Evolutionary conservation across 2,888 invertebrate species (phyloP).

Genomic region (Pseudoips prasinana): DNA sequence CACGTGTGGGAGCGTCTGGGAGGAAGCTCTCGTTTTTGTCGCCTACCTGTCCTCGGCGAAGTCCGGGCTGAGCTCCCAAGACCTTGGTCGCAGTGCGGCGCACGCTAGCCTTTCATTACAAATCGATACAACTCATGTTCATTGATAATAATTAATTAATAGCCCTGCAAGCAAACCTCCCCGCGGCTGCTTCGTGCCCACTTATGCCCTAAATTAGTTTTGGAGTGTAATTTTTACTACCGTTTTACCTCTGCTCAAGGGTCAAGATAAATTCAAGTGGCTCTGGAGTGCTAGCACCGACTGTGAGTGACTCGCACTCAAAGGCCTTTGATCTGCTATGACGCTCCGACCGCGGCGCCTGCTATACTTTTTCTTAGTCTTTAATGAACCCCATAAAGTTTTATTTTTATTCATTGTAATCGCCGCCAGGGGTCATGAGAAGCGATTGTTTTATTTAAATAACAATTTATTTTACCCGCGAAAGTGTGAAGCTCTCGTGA

Average conservation of each 20-base stretch:
- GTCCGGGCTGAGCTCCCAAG: slow-evolving; percentile 35
- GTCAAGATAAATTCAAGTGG: slow-evolving; percentile 70
- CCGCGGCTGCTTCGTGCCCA: slow-evolving; percentile 51
- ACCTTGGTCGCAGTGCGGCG: slow-evolving; percentile 63
- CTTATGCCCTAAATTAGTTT: slow-evolving; percentile 59
- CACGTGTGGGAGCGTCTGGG: slow-evolving; percentile 51
- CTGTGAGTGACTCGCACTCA: slow-evolving; percentile 55
- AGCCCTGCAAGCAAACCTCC: slow-evolving; percentile 49
- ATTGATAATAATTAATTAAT: slow-evolving; percentile 76
- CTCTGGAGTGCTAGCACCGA: slow-evolving; percentile 49
- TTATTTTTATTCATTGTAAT: slow-evolving; percentile 52
- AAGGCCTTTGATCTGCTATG: slow-evolving; percentile 64
- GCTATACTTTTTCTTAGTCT: slow-evolving; percentile 35
- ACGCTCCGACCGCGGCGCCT: slow-evolving; percentile 41
- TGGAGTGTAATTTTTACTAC: slow-evolving; percentile 76
- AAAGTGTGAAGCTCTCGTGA: slow-evolving; percentile 60
- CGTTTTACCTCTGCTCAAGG: slow-evolving; percentile 69
- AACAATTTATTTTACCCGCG: slow-evolving; percentile 53
- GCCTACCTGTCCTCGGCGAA: slow-evolving; percentile 50
- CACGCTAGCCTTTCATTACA: slow-evolving; percentile 57
- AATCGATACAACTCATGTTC: slow-evolving; percentile 67
- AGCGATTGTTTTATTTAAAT: slow-evolving; percentile 48
- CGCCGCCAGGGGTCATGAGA: slow-evolving; percentile 50
- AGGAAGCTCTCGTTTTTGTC: slow-evolving; percentile 49
- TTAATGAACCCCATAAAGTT: slow-evolving; percentile 54